These are phyloP conservation scores for Hydrozoanthus gracilis DNA, from an alignment of 92 coral and sea anemone species.

Conservation along the genomic window DNA sequence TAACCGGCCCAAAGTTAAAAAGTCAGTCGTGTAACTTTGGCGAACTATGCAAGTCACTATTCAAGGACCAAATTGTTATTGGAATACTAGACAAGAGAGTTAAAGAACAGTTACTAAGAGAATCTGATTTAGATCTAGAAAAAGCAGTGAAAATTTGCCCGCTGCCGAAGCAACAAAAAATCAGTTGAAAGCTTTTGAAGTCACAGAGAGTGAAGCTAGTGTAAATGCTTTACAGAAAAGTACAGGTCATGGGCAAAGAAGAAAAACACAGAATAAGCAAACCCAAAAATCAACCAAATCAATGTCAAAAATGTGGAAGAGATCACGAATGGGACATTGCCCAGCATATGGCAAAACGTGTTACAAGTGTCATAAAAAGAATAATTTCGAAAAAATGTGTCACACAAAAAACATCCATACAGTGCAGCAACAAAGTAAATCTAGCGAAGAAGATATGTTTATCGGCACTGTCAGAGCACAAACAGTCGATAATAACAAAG, in stretches of 20 bases:
- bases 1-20: conserved; percentile 22
- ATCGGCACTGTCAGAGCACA: background rate
- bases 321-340: background rate
- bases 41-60: background rate
- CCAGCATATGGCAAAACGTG: conserved; percentile 10
- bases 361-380: conserved; percentile 10
- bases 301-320: conserved; percentile 29
- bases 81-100: conserved; percentile 31
- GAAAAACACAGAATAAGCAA: background rate
- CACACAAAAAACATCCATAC: conserved; percentile 17
- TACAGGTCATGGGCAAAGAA: background rate
- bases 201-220: background rate
- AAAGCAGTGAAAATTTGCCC: conserved; percentile 34
- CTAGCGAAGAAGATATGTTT: background rate
- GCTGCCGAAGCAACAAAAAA: no score
- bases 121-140: conserved; percentile 28
- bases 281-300: background rate
- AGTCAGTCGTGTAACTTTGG: conserved; percentile 46
- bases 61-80: conserved; percentile 34
- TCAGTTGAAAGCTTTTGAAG: no score
- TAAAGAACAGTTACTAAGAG: conserved; percentile 36
- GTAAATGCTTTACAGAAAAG: background rate
- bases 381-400: conserved; percentile 13
- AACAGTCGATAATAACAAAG: background rate
- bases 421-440: background rate